A percentile compares a stretch with the other conserved stretches of the same genome.
phyloP scores from a whole-genome alignment of 1,140 invertebrate species.

The Euwallacea fornicatus region DNA sequence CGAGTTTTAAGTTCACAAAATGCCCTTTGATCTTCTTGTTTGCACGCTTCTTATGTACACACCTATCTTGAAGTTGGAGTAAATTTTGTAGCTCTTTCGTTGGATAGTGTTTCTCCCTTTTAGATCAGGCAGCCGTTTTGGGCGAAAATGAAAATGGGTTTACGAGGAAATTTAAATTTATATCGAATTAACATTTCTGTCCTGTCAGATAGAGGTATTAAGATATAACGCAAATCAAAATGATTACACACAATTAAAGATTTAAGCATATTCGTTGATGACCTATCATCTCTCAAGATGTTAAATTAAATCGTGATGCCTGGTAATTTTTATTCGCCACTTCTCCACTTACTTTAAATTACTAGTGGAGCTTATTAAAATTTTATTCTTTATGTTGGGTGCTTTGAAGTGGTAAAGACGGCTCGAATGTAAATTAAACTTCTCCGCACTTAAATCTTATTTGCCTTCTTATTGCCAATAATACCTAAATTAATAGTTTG shows the following conservation, averaged over 20 bases:
- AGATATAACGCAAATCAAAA: neutral
- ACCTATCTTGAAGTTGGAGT: constrained; percentile 26
- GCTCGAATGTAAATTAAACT: no score
- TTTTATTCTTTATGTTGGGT: no score
- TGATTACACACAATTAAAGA: constrained; percentile 1
- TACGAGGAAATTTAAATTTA: neutral
- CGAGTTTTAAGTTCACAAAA: constrained; percentile 25
- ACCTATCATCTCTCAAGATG: neutral
- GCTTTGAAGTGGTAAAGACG: no score
- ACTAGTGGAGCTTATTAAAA: no score
- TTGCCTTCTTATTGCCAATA: no score
- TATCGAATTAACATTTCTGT: neutral
- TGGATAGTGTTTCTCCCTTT: neutral
- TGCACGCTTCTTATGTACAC: constrained; percentile 26
- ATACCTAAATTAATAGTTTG: no score
- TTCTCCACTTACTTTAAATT: no score
- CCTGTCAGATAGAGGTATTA: neutral
- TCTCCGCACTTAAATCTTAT: no score
- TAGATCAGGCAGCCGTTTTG: neutral
- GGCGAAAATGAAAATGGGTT: no score
- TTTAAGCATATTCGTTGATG: constrained; percentile 1
- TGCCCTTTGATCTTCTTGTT: constrained; percentile 27
- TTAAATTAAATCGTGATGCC: no score
- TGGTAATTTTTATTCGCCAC: no score
- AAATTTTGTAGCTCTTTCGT: constrained; percentile 15